phyloP scores from a whole-genome alignment of 1,140 invertebrate genomes.

The Dryas iulia region DNA sequence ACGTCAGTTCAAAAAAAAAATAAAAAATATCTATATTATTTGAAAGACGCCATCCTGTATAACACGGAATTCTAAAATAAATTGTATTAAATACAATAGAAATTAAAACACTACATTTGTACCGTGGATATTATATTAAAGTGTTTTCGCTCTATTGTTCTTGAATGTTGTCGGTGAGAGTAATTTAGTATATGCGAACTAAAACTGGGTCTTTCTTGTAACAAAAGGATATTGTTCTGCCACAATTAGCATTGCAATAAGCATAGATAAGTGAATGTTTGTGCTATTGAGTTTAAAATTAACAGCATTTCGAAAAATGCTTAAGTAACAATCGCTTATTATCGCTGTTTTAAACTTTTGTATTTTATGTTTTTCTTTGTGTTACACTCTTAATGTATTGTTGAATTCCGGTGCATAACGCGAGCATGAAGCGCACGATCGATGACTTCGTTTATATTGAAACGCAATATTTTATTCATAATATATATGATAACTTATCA shows the following conservation, averaged over 20 bases:
- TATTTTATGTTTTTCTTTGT: conserved; percentile 14
- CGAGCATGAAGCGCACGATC: not conserved
- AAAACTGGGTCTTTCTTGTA: conserved; percentile 66
- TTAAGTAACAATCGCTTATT: conserved; percentile 25
- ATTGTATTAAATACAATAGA: not conserved
- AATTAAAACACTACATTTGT: not conserved
- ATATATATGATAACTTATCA: too few relatives aligned
- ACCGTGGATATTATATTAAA: conserved; percentile 30
- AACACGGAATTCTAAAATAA: not conserved
- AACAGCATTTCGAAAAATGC: conserved; percentile 31
- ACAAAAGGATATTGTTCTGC: conserved; percentile 71
- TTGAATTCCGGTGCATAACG: not conserved
- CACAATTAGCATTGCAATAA: conserved; percentile 68
- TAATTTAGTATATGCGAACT: conserved; percentile 66
- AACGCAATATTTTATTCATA: not conserved
- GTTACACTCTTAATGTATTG: conserved; percentile 7
- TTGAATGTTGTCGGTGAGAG: conserved; percentile 48
- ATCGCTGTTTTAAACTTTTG: conserved; percentile 26
- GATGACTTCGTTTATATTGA: not conserved
- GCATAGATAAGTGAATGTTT: conserved; percentile 70
- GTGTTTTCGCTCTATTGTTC: conserved; percentile 54
- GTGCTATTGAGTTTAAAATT: conserved; percentile 47
- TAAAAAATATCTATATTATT: too few relatives aligned
- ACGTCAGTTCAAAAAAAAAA: too few relatives aligned
- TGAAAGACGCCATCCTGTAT: not conserved